Evolutionary conservation across 2,888 invertebrate species (phyloP).

Genomic region (Adelognathus sp.): DNA sequence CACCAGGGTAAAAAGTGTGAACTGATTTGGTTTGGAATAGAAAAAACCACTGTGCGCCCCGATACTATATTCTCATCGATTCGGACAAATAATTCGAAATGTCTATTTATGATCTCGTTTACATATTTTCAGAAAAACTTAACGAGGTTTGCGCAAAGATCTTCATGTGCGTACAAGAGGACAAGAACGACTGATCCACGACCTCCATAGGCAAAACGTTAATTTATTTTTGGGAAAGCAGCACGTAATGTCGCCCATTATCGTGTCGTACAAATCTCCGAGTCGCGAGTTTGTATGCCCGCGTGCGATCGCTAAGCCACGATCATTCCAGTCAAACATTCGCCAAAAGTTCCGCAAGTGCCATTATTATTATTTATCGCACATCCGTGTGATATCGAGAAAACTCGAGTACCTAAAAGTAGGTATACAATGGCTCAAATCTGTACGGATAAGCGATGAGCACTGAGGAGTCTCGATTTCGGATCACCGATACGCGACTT

Average conservation of each 20-base stretch:
- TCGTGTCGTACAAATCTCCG: neutral
- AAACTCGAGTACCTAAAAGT: neutral
- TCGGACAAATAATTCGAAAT: slow-evolving; percentile 19
- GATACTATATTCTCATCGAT: too few species aligned
- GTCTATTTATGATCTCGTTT: neutral
- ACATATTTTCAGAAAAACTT: slow-evolving; percentile 84
- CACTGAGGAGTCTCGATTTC: neutral
- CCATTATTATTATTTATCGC: slow-evolving; percentile 54
- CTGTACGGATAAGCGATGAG: neutral
- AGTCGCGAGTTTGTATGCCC: neutral
- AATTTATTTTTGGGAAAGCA: slow-evolving; percentile 35
- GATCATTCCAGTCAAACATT: slow-evolving; percentile 45
- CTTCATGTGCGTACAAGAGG: slow-evolving; percentile 91
- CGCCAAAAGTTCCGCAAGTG: slow-evolving; percentile 43
- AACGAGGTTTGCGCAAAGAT: slow-evolving; percentile 90
- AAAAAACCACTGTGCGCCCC: too few species aligned
- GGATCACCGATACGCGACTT: neutral
- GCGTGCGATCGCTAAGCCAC: neutral
- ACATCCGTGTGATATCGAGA: neutral
- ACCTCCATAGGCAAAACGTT: slow-evolving; percentile 15
- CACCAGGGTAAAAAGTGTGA: too few species aligned
- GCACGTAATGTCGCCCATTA: slow-evolving; percentile 8
- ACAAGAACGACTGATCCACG: slow-evolving; percentile 74
- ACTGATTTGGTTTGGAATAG: too few species aligned
- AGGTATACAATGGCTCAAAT: neutral